Evolutionary conservation across 2,888 invertebrate genomes (phyloP).

Genomic region (Heliconius ethilla): DNA sequence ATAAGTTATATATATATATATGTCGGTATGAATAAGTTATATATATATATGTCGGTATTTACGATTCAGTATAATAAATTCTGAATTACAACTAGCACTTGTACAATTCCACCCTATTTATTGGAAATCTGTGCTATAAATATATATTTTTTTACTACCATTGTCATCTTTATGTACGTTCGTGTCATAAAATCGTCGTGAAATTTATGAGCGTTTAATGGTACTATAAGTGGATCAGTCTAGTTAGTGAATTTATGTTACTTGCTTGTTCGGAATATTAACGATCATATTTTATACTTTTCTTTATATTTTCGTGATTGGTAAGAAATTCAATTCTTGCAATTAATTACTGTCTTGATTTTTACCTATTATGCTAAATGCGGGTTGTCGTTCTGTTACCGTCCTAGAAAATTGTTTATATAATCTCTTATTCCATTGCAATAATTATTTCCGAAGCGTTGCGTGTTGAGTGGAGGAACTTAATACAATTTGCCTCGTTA

Average conservation of each 20-base stretch:
- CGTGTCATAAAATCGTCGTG: conserved; percentile 27
- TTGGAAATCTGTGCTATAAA: conserved; percentile 9
- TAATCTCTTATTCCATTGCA: background rate
- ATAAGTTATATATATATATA: background rate
- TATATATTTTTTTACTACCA: conserved; percentile 19
- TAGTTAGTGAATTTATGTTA: conserved; percentile 28
- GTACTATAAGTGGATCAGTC: conserved; percentile 9
- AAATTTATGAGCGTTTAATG: conserved; percentile 30
- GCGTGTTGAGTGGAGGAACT: too few relatives aligned
- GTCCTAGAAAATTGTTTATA: background rate
- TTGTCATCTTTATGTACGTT: conserved; percentile 18
- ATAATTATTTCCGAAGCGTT: background rate
- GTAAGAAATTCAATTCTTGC: too few relatives aligned
- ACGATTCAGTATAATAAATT: background rate
- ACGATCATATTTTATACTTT: background rate
- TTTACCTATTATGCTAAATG: too few relatives aligned
- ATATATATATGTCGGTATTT: background rate
- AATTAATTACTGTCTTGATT: too few relatives aligned
- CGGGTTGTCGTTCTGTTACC: background rate
- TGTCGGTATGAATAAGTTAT: conserved; percentile 4
- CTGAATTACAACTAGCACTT: background rate
- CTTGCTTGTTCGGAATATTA: conserved; percentile 10
- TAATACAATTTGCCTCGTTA: too few relatives aligned
- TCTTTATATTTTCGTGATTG: background rate
- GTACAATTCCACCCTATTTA: background rate